Percentiles rank a stretch among this genome's conserved stretches.
phyloP scores from a whole-genome alignment of 2,888 invertebrate genomes.

The Aphodius granarius region DNA sequence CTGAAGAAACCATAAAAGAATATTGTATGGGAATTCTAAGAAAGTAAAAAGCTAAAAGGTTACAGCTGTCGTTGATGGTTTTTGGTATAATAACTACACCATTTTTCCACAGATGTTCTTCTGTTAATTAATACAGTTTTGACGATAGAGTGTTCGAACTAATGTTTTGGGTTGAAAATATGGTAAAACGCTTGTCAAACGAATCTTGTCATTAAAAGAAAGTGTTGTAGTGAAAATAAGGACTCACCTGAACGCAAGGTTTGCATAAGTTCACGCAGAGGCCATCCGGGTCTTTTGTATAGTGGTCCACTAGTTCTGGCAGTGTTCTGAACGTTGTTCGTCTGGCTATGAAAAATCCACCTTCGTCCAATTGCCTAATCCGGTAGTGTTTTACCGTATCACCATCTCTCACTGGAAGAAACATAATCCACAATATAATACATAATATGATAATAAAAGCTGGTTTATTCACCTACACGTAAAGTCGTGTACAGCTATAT shows the following conservation, averaged over 20 bases:
- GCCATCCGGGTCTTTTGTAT: constrained; percentile 97
- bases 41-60: no score
- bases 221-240: background rate
- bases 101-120: no score
- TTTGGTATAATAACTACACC: no score
- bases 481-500: no score
- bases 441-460: no score
- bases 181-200: no score
- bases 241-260: constrained; percentile 84
- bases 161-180: no score
- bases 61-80: no score
- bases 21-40: background rate
- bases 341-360: constrained; percentile 98
- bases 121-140: no score
- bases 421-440: constrained; percentile 28
- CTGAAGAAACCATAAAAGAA: constrained; percentile 1
- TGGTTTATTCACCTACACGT: no score
- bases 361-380: constrained; percentile 97
- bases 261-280: constrained; percentile 96
- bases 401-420: constrained; percentile 88
- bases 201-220: no score
- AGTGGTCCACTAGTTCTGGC: constrained; percentile 96
- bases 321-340: constrained; percentile 96
- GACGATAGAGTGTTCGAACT: no score
- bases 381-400: constrained; percentile 99